phyloP scores from a whole-genome alignment of 2,113 vertebrate species.

The Corythaixoides concolor region DNA sequence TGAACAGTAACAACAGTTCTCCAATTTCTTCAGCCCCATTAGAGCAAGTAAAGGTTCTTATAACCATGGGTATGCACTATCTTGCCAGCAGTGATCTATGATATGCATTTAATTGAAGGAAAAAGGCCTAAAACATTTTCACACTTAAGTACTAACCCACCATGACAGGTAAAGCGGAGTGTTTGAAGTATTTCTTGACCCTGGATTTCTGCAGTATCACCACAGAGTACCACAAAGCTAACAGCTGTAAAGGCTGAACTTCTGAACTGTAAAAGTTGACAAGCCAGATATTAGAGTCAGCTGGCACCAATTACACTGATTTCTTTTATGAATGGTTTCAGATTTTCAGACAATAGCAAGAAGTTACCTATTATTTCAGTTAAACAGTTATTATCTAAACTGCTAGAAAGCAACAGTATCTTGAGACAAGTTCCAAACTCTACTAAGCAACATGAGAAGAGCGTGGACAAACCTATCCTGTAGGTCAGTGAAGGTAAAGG shows the following conservation, averaged over 20 bases:
- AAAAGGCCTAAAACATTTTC: neutral
- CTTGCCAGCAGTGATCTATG: neutral
- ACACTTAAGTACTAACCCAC: neutral
- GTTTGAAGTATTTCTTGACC: neutral
- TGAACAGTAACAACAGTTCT: neutral
- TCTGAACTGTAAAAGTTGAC: neutral
- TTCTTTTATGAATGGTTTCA: neutral
- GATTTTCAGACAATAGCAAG: neutral
- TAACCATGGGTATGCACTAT: neutral
- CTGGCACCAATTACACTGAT: neutral
- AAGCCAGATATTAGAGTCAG: neutral
- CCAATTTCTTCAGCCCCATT: neutral
- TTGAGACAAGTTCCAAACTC: neutral
- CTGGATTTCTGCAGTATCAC: neutral
- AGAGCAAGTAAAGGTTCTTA: neutral
- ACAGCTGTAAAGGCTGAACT: neutral
- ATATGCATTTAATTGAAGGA: neutral
- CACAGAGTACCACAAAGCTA: neutral
- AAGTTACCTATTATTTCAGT: neutral
- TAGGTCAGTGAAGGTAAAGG: neutral
- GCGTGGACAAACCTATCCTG: neutral
- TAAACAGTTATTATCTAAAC: neutral
- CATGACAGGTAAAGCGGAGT: neutral
- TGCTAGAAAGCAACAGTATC: neutral
- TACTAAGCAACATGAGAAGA: neutral